Conservation (phyloP, 2,113 vertebrate species). For the Callipepla squamata region DNA sequence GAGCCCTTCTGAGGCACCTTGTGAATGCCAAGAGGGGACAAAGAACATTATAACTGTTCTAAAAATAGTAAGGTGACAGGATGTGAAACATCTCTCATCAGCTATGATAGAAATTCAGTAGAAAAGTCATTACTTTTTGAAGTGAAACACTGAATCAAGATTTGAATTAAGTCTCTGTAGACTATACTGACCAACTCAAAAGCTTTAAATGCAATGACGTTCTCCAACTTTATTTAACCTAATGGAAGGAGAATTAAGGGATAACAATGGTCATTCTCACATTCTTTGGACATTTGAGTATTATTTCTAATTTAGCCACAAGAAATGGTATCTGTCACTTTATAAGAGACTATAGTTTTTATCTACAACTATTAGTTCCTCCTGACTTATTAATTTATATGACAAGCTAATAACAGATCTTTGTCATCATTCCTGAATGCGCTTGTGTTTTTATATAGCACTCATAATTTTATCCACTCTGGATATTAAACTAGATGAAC, state of each 20-base stretch:
- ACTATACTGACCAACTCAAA: background rate
- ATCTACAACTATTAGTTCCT: background rate
- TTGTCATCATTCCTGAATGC: background rate
- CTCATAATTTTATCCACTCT: background rate
- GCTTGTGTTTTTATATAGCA: background rate
- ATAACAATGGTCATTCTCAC: background rate
- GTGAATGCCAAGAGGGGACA: background rate
- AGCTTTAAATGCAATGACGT: background rate
- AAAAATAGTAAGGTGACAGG: background rate
- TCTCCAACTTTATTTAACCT: background rate
- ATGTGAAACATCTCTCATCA: background rate
- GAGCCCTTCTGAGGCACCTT: background rate
- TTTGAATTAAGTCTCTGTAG: background rate
- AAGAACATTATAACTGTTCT: background rate
- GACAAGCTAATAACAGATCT: background rate
- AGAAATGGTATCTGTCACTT: background rate
- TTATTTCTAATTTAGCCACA: background rate
- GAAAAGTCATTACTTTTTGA: background rate
- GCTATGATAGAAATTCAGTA: background rate
- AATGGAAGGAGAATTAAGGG: background rate
- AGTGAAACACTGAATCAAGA: background rate
- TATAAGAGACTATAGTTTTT: background rate
- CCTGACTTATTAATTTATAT: background rate
- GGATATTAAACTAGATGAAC: background rate
- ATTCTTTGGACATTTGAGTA: background rate